A percentile compares a stretch with the other conserved stretches of the same genome.
Conservation (phyloP, 2,797 vertebrate genomes). For the Numenius phaeopus region DNA sequence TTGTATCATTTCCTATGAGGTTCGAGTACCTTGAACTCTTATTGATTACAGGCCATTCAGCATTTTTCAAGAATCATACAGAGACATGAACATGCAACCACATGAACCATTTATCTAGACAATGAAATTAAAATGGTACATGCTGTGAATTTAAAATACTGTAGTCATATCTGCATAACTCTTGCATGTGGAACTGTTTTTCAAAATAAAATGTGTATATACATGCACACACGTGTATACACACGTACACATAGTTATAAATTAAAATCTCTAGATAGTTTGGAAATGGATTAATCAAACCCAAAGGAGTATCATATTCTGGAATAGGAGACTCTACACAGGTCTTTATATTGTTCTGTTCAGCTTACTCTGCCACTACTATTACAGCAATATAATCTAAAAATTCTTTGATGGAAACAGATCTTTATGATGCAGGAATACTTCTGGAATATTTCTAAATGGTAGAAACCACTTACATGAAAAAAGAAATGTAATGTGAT, state of each 20-base stretch:
- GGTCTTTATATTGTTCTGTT: neutral
- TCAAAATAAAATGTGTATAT: neutral
- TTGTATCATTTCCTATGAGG: neutral
- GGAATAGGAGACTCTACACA: neutral
- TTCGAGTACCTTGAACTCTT: slow-evolving; percentile 7
- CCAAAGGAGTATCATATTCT: neutral
- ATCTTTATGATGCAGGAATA: neutral
- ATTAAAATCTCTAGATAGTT: neutral
- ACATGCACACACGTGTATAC: no score
- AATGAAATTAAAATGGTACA: neutral
- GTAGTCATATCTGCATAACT: neutral
- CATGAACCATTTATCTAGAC: neutral
- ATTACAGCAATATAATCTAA: neutral
- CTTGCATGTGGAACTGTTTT: neutral
- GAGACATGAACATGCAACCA: neutral
- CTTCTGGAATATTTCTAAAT: neutral
- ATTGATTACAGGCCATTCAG: neutral
- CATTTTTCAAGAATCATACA: neutral
- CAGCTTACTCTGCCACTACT: neutral
- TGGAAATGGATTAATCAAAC: neutral
- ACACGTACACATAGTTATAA: no score
- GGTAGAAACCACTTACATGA: neutral
- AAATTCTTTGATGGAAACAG: neutral
- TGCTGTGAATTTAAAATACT: neutral
- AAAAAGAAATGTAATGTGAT: neutral